Percentiles rank a stretch among this genome's conserved stretches.
These are phyloP conservation scores for Sinosuthora webbiana DNA, from an alignment of 2,113 vertebrate species.

Conservation along the genomic window DNA sequence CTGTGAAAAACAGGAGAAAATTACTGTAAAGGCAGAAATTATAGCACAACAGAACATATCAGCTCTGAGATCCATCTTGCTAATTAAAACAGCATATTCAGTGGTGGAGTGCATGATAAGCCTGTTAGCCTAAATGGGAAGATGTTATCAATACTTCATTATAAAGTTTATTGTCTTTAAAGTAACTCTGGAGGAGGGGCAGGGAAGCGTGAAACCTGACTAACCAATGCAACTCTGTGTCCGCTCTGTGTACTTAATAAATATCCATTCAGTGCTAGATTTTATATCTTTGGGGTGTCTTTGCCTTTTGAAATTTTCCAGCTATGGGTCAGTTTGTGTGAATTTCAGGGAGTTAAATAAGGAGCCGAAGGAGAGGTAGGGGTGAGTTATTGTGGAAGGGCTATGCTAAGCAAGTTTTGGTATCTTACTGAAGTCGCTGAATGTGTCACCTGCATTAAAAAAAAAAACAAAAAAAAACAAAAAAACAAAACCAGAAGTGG, in stretches of 20 bases:
- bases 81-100: slow-evolving; percentile 80
- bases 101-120: slow-evolving; percentile 63
- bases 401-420: background rate
- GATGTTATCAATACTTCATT: slow-evolving; percentile 61
- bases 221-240: background rate
- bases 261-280: background rate
- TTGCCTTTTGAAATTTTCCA: background rate
- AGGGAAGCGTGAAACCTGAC: background rate
- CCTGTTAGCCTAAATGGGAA: slow-evolving; percentile 70
- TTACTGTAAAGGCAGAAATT: slow-evolving; percentile 81
- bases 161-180: slow-evolving; percentile 70
- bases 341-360: background rate
- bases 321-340: background rate
- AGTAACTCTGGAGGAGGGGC: slow-evolving; percentile 3
- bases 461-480: no score
- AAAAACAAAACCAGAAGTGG: no score
- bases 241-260: background rate
- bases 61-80: slow-evolving; percentile 75
- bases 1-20: slow-evolving; percentile 81
- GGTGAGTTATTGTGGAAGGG: background rate
- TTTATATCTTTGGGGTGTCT: background rate
- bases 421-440: background rate
- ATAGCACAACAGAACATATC: slow-evolving; percentile 77
- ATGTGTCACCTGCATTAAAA: background rate
- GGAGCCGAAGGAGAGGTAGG: background rate